Conservation (phyloP, 2,888 invertebrate genomes). For the Dynastes grantii region DNA sequence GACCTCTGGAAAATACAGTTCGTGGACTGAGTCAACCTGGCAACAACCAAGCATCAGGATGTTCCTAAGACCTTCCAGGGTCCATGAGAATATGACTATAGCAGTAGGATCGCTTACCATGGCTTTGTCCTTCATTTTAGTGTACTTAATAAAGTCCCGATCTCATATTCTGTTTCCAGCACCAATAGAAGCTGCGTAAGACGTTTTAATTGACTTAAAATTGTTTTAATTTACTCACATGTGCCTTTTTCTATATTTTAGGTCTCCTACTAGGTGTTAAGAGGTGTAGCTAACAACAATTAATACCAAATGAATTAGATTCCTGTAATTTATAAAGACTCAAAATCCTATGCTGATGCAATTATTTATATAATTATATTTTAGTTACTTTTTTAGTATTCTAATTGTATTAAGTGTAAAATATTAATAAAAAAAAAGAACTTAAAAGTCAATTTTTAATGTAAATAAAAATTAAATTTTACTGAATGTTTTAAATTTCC, state of each 20-base stretch:
- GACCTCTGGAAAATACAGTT: conserved; percentile 83
- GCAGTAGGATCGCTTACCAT: conserved; percentile 73
- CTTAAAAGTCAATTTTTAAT: no score
- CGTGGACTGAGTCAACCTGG: conserved; percentile 95
- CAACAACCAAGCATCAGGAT: conserved; percentile 81
- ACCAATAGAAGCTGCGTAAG: conserved; percentile 49
- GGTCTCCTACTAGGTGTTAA: conserved; percentile 58
- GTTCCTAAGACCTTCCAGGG: conserved; percentile 82
- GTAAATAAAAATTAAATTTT: no score
- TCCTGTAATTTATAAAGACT: conserved; percentile 41
- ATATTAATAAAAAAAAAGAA: no score
- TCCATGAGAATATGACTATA: conserved; percentile 73
- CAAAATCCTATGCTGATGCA: neutral
- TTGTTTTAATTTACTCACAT: neutral
- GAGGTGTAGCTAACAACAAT: neutral
- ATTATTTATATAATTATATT: conserved; percentile 30
- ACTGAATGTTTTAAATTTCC: no score
- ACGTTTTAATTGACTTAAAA: neutral
- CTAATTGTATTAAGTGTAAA: neutral
- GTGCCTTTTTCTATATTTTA: conserved; percentile 42
- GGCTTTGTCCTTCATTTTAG: conserved; percentile 71
- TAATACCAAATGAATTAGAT: conserved; percentile 34
- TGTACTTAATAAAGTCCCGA: conserved; percentile 72
- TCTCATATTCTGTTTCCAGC: conserved; percentile 71
- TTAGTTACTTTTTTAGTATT: conserved; percentile 22